Conservation (phyloP, 2,113 vertebrate genomes). For the Euleptes europaea region DNA sequence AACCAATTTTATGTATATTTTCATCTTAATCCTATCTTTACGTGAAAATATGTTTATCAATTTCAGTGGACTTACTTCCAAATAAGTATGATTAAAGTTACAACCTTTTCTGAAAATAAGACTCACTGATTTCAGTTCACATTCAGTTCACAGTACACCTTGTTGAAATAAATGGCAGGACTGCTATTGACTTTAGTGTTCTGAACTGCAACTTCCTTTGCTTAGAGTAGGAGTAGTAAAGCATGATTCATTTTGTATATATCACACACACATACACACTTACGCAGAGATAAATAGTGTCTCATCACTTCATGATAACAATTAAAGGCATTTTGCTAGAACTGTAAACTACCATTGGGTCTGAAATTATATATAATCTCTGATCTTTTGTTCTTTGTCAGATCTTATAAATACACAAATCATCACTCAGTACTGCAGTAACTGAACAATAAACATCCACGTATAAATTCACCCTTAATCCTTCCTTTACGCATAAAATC, state of each 20-base stretch:
- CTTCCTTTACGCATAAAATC: not conserved
- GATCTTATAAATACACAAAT: no score
- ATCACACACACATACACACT: no score
- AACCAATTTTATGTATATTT: not conserved
- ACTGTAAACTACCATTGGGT: not conserved
- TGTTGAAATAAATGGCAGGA: not conserved
- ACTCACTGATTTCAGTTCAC: not conserved
- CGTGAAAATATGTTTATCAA: not conserved
- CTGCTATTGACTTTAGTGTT: not conserved
- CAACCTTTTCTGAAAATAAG: not conserved
- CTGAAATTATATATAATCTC: not conserved
- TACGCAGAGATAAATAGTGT: not conserved
- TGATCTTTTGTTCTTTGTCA: not conserved
- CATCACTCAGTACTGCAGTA: not conserved
- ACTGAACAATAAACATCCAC: not conserved
- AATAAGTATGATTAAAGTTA: not conserved
- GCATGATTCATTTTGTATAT: not conserved
- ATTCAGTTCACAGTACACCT: not conserved
- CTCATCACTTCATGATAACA: not conserved
- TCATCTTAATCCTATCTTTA: not conserved
- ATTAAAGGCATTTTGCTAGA: not conserved
- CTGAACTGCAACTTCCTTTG: not conserved
- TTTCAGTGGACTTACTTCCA: not conserved
- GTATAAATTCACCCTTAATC: not conserved
- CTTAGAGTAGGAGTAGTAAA: not conserved